Conservation (phyloP, 1,140 invertebrate genomes). For the Drosophila varians region DNA sequence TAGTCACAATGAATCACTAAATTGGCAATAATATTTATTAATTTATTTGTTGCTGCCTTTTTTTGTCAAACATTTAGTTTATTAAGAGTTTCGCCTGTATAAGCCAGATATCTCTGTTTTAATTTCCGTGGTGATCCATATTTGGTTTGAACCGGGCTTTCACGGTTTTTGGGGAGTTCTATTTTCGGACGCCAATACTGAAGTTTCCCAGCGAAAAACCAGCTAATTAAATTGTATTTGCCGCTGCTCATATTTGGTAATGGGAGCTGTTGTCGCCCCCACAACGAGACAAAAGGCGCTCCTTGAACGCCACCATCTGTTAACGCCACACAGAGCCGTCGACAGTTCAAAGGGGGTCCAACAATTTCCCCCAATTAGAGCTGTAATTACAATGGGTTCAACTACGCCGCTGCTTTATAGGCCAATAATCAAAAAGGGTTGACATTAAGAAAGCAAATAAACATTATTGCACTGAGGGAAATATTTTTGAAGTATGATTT, state of each 20-base stretch:
- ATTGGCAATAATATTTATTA: constrained; percentile 8
- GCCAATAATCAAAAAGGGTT: constrained; percentile 37
- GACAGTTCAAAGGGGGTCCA: background rate
- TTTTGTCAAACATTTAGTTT: constrained; percentile 42
- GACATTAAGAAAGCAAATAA: constrained; percentile 29
- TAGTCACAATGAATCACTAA: background rate
- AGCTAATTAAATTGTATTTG: constrained; percentile 55
- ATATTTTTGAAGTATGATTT: background rate
- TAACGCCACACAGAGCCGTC: constrained; percentile 2
- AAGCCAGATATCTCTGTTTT: constrained; percentile 9
- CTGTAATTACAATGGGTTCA: constrained; percentile 16
- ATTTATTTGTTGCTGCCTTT: constrained; percentile 22
- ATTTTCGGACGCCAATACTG: constrained; percentile 6
- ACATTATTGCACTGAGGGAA: constrained; percentile 2
- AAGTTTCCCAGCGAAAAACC: constrained; percentile 46
- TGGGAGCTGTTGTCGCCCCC: constrained; percentile 19
- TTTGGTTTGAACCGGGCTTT: constrained; percentile 26
- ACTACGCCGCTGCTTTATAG: constrained; percentile 13
- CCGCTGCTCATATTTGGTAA: constrained; percentile 45
- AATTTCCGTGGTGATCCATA: constrained; percentile 55
- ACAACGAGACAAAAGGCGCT: constrained; percentile 15
- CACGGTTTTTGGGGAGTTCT: constrained; percentile 15
- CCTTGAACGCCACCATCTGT: constrained; percentile 28
- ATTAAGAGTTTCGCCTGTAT: constrained; percentile 1
- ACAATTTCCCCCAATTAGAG: constrained; percentile 3